Conservation (phyloP, 2,113 vertebrate species). For the Boleophthalmus pectinirostris region DNA sequence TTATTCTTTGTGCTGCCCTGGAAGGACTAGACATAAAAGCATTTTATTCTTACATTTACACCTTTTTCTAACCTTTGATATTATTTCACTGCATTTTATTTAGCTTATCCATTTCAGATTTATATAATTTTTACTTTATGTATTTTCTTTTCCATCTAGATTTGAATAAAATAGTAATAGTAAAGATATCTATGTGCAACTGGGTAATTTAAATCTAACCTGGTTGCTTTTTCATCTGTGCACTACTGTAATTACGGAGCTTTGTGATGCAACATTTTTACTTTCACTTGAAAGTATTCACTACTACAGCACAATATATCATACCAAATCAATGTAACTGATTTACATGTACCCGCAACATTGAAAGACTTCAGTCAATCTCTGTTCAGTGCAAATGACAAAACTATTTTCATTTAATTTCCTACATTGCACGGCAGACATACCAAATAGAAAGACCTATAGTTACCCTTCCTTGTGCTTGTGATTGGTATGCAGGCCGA, state of each 20-base stretch:
- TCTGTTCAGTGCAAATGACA: neutral
- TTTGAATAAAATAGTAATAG: too few relatives aligned
- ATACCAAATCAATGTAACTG: neutral
- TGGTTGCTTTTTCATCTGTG: too few relatives aligned
- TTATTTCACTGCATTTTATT: neutral
- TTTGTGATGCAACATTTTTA: too few relatives aligned
- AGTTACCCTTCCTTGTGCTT: slow-evolving; percentile 60
- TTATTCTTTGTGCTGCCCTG: slow-evolving; percentile 35
- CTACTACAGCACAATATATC: neutral
- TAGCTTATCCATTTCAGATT: neutral
- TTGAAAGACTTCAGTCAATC: neutral
- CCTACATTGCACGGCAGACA: neutral
- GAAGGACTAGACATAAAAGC: slow-evolving; percentile 35
- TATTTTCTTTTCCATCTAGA: too few relatives aligned
- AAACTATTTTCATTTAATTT: neutral
- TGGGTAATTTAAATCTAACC: too few relatives aligned
- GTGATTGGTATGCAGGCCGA: slow-evolving; percentile 75
- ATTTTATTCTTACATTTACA: slow-evolving; percentile 36
- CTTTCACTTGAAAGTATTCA: neutral
- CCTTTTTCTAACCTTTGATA: slow-evolving; percentile 10
- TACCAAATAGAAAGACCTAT: slow-evolving; percentile 10
- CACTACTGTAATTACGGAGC: too few relatives aligned
- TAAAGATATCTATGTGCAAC: too few relatives aligned
- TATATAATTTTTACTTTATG: neutral
- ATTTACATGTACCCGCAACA: neutral